phyloP scores from a whole-genome alignment of 2,888 invertebrate species.

The Mactromeris polynyma region DNA sequence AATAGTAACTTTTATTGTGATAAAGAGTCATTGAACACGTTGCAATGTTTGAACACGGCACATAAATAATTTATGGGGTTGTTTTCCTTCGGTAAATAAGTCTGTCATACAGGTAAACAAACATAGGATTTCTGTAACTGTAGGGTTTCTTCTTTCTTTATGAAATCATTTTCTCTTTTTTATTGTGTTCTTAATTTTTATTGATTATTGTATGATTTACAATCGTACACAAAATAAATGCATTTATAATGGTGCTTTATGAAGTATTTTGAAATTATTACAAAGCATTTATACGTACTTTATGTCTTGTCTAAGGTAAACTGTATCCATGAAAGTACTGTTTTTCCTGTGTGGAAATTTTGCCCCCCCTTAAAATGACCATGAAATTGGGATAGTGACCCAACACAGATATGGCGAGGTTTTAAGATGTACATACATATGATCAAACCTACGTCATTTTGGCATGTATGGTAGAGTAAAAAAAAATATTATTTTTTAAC shows the following conservation, averaged over 20 bases:
- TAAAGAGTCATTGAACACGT: neutral
- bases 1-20: neutral
- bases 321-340: no score
- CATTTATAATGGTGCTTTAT: conserved; percentile 2
- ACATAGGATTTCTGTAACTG: neutral
- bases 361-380: no score
- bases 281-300: neutral
- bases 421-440: no score
- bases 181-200: conserved; percentile 11
- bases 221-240: neutral
- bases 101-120: neutral
- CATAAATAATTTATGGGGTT: neutral
- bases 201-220: neutral
- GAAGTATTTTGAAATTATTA: neutral
- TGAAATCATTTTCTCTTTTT: neutral
- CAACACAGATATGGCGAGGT: no score
- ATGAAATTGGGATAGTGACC: no score
- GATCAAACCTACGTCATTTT: no score
- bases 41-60: neutral
- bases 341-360: no score
- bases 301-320: neutral
- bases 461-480: no score
- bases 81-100: neutral
- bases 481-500: no score
- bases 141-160: neutral